phyloP scores from a whole-genome alignment of 2,888 invertebrate genomes.

The Polylopha cassiicola region DNA sequence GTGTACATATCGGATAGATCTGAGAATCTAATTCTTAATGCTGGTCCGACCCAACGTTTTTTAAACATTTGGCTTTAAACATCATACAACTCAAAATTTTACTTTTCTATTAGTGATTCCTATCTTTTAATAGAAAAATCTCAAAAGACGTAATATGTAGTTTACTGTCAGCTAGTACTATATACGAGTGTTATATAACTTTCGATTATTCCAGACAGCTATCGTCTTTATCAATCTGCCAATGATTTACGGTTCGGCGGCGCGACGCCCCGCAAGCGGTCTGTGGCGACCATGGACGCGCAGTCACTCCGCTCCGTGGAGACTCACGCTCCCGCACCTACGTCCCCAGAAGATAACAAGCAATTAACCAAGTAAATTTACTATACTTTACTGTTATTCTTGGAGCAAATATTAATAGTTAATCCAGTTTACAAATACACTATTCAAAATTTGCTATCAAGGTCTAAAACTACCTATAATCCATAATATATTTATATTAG shows the following conservation, averaged over 20 bases:
- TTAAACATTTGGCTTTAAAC: too few relatives aligned
- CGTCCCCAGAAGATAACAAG: slow-evolving; percentile 64
- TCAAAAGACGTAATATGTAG: not conserved
- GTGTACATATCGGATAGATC: too few relatives aligned
- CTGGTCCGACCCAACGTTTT: too few relatives aligned
- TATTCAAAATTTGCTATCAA: too few relatives aligned
- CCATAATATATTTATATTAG: not conserved
- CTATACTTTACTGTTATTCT: not conserved
- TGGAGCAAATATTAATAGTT: too few relatives aligned
- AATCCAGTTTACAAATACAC: too few relatives aligned
- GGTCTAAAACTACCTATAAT: too few relatives aligned
- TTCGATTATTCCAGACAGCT: slow-evolving; percentile 41
- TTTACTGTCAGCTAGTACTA: not conserved
- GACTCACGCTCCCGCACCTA: slow-evolving; percentile 67
- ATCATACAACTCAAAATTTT: too few relatives aligned
- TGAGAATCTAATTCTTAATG: too few relatives aligned
- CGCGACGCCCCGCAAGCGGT: slow-evolving; percentile 59
- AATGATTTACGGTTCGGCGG: slow-evolving; percentile 44
- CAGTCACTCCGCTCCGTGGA: slow-evolving; percentile 66
- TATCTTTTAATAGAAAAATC: too few relatives aligned
- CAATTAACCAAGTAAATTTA: slow-evolving; percentile 60
- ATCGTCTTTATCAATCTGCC: slow-evolving; percentile 49
- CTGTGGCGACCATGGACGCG: slow-evolving; percentile 63
- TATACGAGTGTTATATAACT: not conserved
- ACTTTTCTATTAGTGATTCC: too few relatives aligned